Evolutionary conservation across 2,797 vertebrate species (phyloP), one percentile per base, ranked within the genome.

Genomic region (Pteropus rufus): DNA sequence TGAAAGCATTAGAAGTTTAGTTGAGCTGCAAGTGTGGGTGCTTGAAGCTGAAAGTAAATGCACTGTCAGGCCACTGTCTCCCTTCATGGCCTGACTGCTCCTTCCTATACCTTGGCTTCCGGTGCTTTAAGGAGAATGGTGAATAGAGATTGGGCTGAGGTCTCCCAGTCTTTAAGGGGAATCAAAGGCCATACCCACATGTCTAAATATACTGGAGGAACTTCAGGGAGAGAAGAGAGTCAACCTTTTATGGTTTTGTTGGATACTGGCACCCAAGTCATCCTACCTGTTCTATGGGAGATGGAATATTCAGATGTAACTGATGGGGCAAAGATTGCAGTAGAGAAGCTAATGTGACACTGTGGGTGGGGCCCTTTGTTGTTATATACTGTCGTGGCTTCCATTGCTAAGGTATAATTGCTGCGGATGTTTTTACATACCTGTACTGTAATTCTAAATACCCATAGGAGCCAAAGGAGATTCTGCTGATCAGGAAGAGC

Each of bases 41-140:
- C 34, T 73, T 91, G 70, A 95, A 93, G 86, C 54, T 81, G 77
- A 90, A 93, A 90, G 76, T 67, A 54, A 79, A 49, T 58, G 19
- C 15, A 39, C 36, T 36, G 1, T 29, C 64, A 36, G 44, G 41
- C 6, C 36, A n/a, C 29, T n/a, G 0, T 85, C 77, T 94, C 86
- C 39, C 39, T 80, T 75, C 7, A 2, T 49, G 76, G 7, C 15
- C 10, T 67, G 69, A 92, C 31, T 26, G 49, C 7, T 84, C 24
- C 46, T 34, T 62, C 6, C 24, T 31, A 14, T 26, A 19, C 36
- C 75, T 65, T 93, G 44, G 76, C 26, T 83, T 85, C 2, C 15
- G 46, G 46, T 83, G 5, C 62, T 86, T 83, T 77, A 90, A 86
- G n/a, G 29, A 77, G 72, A 82, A 60, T n/a, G 62, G 58, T 41